These are phyloP conservation scores for Heterotilapia buettikoferi DNA, from an alignment of 2,113 vertebrate genomes.

Conservation along the genomic window DNA sequence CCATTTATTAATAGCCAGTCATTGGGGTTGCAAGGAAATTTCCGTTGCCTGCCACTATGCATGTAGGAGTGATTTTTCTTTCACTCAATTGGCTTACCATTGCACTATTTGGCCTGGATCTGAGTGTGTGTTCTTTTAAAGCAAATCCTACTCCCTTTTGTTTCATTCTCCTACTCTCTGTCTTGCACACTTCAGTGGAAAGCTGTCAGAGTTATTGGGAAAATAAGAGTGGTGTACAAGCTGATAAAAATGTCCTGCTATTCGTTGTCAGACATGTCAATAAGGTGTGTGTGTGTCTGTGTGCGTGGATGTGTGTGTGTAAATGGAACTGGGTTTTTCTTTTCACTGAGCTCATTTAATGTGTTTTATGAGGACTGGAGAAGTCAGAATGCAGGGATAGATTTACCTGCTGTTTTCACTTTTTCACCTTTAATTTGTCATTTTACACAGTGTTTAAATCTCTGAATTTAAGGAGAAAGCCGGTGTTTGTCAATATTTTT, in stretches of 20 bases:
- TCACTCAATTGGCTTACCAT: constrained; percentile 59
- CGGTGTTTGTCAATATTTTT: not conserved
- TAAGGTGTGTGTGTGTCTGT: not conserved
- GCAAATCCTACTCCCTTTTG: constrained; percentile 11
- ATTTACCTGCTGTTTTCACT: not conserved
- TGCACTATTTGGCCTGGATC: constrained; percentile 49
- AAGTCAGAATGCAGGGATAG: not conserved
- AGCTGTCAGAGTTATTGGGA: constrained; percentile 64
- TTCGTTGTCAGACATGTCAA: constrained; percentile 58
- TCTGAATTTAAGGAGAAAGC: not conserved
- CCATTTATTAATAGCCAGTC: constrained; percentile 73
- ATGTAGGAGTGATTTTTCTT: constrained; percentile 68
- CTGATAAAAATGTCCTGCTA: constrained; percentile 63
- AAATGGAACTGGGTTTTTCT: not conserved
- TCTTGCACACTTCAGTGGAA: constrained; percentile 66
- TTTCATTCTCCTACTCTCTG: constrained; percentile 32
- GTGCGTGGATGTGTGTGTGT: not conserved
- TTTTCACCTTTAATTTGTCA: not conserved
- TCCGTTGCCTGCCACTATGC: constrained; percentile 64
- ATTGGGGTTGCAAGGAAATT: constrained; percentile 64
- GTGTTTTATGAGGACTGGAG: constrained; percentile 7
- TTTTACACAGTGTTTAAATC: not conserved
- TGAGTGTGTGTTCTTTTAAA: constrained; percentile 22
- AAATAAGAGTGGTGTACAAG: constrained; percentile 61
- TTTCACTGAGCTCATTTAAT: not conserved